A percentile compares a stretch with the other conserved stretches of the same genome.
Conservation (phyloP, 2,888 invertebrate genomes). For the Argynnis bischoffii region DNA sequence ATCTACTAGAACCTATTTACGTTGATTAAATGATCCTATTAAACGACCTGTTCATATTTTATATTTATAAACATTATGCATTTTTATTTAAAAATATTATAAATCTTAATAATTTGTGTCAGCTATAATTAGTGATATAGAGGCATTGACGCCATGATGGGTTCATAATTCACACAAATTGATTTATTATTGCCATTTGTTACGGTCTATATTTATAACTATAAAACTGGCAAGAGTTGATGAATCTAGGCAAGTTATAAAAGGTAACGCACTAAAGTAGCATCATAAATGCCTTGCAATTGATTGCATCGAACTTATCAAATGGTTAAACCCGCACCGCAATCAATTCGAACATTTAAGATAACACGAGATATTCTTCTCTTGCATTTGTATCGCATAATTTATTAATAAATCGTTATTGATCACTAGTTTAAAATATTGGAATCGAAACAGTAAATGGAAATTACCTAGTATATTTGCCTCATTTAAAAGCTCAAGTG, state of each 20-base stretch:
- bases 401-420: conserved; percentile 21
- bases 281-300: conserved; percentile 14
- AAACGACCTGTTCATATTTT: too few relatives aligned
- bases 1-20: too few relatives aligned
- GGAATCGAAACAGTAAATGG: conserved; percentile 28
- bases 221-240: conserved; percentile 23
- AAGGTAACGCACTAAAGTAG: conserved; percentile 13
- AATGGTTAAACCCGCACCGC: conserved; percentile 30
- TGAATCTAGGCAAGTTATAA: conserved; percentile 20
- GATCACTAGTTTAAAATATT: conserved; percentile 15
- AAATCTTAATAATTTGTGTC: too few relatives aligned
- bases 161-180: conserved; percentile 21
- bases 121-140: too few relatives aligned
- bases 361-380: conserved; percentile 21
- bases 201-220: conserved; percentile 8
- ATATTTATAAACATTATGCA: too few relatives aligned
- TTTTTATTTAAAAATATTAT: too few relatives aligned
- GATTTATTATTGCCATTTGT: conserved; percentile 13
- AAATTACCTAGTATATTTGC: conserved; percentile 30
- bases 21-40: too few relatives aligned
- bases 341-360: conserved; percentile 27
- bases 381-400: conserved; percentile 24
- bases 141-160: background rate
- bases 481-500: conserved; percentile 12
- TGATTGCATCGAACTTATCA: conserved; percentile 21